phyloP scores from a whole-genome alignment of 2,113 vertebrate species.

The Coracopsis vasa region DNA sequence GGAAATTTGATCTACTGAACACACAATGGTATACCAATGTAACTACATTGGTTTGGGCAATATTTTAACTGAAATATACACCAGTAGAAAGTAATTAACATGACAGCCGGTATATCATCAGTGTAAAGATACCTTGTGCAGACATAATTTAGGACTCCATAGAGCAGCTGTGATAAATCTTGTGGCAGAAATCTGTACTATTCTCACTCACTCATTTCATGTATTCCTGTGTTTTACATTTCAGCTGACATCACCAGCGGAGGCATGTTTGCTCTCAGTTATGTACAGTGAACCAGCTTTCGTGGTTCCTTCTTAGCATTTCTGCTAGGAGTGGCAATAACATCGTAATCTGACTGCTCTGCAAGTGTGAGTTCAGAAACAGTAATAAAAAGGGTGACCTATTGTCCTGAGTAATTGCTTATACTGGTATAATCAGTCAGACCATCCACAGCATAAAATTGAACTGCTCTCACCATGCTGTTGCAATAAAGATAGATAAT shows the following conservation, averaged over 20 bases:
- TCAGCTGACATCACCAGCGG: background rate
- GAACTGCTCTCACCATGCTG: background rate
- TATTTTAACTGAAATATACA: background rate
- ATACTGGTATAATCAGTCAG: background rate
- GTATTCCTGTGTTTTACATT: background rate
- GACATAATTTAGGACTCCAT: background rate
- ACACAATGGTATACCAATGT: background rate
- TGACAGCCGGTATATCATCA: background rate
- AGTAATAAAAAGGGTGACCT: background rate
- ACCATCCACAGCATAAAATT: background rate
- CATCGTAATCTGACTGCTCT: background rate
- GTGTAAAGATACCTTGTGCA: background rate
- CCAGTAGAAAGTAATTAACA: background rate
- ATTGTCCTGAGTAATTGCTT: background rate
- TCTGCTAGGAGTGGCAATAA: background rate
- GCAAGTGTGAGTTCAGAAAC: background rate
- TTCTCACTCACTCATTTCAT: background rate
- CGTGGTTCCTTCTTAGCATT: background rate
- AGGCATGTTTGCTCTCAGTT: background rate
- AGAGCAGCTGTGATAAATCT: background rate
- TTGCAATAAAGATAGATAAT: background rate
- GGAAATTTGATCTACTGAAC: background rate
- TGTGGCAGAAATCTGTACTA: background rate
- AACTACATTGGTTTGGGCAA: background rate
- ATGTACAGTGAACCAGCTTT: background rate